phyloP scores from a whole-genome alignment of 2,113 vertebrate genomes.

The Eulemur rufifrons region DNA sequence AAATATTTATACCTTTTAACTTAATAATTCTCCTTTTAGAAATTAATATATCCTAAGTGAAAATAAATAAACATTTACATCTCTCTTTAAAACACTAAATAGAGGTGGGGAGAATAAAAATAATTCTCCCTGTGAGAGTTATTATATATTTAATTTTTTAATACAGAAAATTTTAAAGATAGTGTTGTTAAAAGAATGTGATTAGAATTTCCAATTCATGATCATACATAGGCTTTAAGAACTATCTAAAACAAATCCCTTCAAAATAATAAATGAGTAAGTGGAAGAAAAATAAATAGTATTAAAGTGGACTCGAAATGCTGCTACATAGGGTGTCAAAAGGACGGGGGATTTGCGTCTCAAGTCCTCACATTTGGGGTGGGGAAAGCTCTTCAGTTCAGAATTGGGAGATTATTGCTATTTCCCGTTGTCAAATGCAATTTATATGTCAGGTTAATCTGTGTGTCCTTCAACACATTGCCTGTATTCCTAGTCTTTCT shows the following conservation, averaged over 20 bases:
- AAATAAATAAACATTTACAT: background rate
- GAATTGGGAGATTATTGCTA: background rate
- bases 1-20: background rate
- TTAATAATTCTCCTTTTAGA: background rate
- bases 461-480: background rate
- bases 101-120: background rate
- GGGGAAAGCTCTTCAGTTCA: background rate
- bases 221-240: background rate
- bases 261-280: background rate
- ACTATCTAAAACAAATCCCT: background rate
- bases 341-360: too few species aligned
- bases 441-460: background rate
- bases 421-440: background rate
- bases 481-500: background rate
- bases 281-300: background rate
- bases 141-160: background rate
- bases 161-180: background rate
- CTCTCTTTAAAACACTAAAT: conserved; percentile 1
- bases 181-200: background rate
- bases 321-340: background rate
- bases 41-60: background rate
- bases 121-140: background rate
- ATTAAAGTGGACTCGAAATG: background rate
- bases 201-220: background rate
- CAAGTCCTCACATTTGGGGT: background rate